Evolutionary conservation across 2,797 vertebrate genomes (phyloP), one percentile per base, ranked within the genome.

Genomic region (Atherinosoma microstoma): DNA sequence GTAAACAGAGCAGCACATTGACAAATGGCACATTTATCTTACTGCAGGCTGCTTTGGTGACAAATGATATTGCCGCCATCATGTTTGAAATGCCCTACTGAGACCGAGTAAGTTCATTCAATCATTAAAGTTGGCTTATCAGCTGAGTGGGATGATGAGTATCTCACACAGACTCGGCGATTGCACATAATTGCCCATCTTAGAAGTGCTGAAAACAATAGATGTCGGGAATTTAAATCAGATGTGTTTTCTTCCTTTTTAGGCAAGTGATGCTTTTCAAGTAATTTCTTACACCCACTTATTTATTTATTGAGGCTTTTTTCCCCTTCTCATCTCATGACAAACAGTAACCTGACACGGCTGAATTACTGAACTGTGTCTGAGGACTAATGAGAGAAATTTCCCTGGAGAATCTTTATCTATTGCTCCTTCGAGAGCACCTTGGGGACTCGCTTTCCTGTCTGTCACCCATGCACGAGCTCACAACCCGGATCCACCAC

Each of bases 341-440:
- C 94, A 95, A 96, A 96, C 90, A 89, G 96, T 95, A 97, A 97
- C 95, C 95, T 94, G 92, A 95, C 95, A 96, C 95, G 96, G 95
- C 94, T 95, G 96, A 97, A 96, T 98, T 97, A 96, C 96, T 95
- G 95, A 97, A 96, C 96, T 97, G 96, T 97, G 95, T 96, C 97
- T 97, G 94, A 96, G 94, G 96, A 96, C 96, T 98, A 99, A 98
- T 98, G 96, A 98, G 96, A 96, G 96, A 95, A 95, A 94, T 96
- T 96, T 97, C 97, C 95, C 96, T 88, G 67, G 95, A 94, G 97
- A 96, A 97, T 96, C 96, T 98, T 98, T 97, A 98, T 96, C 96
- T 97, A 94, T 93, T 93, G 95, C 96, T 95, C 93, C 94, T 96
- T 91, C 70, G 94, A 97, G 95, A 96, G 94, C 96, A 98, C 97